Conservation (phyloP, 2,797 vertebrate species). For the Acanthopagrus latus region DNA sequence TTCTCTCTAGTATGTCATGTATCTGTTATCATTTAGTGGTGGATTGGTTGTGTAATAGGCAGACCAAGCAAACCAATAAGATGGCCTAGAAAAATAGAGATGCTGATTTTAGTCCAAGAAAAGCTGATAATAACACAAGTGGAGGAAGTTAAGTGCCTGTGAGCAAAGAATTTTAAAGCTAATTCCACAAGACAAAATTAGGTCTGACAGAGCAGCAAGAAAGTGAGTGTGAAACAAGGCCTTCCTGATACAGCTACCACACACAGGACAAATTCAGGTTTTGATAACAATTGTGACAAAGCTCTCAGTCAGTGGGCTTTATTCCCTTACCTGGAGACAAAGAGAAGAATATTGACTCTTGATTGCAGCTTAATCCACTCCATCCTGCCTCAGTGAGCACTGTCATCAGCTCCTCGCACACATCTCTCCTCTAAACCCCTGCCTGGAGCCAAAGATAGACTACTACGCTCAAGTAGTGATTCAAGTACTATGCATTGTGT, state of each 20-base stretch:
- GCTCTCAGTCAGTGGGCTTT: neutral
- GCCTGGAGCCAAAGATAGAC: conserved; percentile 50
- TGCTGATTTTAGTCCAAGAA: neutral
- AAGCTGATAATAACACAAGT: neutral
- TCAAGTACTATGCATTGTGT: conserved; percentile 22
- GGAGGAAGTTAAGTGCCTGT: no score
- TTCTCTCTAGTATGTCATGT: neutral
- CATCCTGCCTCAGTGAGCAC: conserved; percentile 28
- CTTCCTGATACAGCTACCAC: neutral
- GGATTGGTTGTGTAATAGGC: neutral
- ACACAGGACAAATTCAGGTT: neutral
- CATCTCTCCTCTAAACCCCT: conserved; percentile 27
- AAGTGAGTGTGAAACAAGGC: neutral
- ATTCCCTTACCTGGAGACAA: conserved; percentile 23
- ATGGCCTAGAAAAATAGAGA: neutral
- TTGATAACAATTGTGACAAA: neutral
- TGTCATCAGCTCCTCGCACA: conserved; percentile 32
- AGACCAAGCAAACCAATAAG: neutral
- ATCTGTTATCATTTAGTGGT: neutral
- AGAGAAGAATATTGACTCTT: conserved; percentile 37
- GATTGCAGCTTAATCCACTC: conserved; percentile 40
- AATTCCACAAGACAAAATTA: neutral
- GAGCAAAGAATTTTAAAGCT: neutral
- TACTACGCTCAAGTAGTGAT: conserved; percentile 38
- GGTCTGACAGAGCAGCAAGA: neutral